These are phyloP conservation scores for Protobothrops mucrosquamatus DNA, from an alignment of 2,113 vertebrate species.

Conservation along the genomic window DNA sequence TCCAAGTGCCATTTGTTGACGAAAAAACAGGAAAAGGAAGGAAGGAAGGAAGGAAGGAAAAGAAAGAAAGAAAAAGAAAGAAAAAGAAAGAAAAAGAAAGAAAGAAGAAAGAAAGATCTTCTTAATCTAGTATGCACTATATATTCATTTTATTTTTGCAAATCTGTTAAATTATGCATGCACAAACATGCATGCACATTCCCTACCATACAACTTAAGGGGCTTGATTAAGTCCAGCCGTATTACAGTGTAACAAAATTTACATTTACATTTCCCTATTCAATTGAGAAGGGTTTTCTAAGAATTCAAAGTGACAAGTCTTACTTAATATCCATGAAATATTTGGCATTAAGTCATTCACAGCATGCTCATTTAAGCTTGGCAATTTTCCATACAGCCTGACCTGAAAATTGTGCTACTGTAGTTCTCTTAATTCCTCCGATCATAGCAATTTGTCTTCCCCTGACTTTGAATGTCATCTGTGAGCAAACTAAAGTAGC, in stretches of 20 bases:
- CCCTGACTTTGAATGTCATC: background rate
- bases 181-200: background rate
- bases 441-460: constrained; percentile 32
- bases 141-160: background rate
- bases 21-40: no score
- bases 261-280: background rate
- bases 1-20: no score
- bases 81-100: background rate
- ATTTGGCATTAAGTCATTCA: constrained; percentile 31
- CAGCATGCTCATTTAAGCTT: constrained; percentile 30
- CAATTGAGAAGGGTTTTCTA: constrained; percentile 7
- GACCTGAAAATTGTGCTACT: background rate
- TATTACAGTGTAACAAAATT: background rate
- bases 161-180: background rate
- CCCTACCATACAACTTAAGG: background rate
- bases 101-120: background rate
- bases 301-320: constrained; percentile 34
- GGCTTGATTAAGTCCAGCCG: background rate
- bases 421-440: constrained; percentile 20
- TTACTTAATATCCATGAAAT: constrained; percentile 37
- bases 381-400: constrained; percentile 22
- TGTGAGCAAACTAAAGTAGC: background rate
- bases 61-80: no score
- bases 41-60: no score
- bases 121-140: background rate